Conservation (phyloP, 2,888 invertebrate species). For the Nomada lathburiana region DNA sequence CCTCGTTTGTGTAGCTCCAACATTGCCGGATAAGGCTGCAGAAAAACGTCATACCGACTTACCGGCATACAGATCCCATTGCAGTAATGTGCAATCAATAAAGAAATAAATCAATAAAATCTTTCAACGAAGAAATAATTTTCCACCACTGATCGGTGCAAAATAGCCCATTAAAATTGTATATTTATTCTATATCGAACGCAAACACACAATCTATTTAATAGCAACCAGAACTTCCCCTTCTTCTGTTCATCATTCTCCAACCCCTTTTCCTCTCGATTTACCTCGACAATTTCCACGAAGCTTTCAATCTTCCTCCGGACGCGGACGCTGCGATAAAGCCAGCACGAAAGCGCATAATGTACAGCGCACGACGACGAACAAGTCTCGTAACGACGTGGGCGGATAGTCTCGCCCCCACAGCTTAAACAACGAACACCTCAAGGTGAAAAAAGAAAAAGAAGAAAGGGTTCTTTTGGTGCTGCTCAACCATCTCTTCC, state of each 20-base stretch:
- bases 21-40: neutral
- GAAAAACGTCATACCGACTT: constrained; percentile 28
- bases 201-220: too few species aligned
- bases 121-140: neutral
- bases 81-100: neutral
- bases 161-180: too few species aligned
- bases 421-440: constrained; percentile 53
- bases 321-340: constrained; percentile 27
- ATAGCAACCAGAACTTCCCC: neutral
- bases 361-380: constrained; percentile 36
- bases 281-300: constrained; percentile 21
- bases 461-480: constrained; percentile 36
- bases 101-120: too few species aligned
- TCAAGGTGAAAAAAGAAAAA: constrained; percentile 15
- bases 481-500: constrained; percentile 20
- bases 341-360: constrained; percentile 44
- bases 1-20: neutral
- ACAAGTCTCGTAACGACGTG: constrained; percentile 57
- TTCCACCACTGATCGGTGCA: too few species aligned
- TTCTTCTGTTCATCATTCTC: too few species aligned
- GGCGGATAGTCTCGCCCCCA: constrained; percentile 72
- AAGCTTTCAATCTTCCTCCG: constrained; percentile 41
- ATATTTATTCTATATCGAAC: too few species aligned
- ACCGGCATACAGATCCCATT: neutral
- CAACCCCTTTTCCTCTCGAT: neutral